Evolutionary conservation across 2,113 vertebrate species (phyloP).

Genomic region (Eclectus roratus): DNA sequence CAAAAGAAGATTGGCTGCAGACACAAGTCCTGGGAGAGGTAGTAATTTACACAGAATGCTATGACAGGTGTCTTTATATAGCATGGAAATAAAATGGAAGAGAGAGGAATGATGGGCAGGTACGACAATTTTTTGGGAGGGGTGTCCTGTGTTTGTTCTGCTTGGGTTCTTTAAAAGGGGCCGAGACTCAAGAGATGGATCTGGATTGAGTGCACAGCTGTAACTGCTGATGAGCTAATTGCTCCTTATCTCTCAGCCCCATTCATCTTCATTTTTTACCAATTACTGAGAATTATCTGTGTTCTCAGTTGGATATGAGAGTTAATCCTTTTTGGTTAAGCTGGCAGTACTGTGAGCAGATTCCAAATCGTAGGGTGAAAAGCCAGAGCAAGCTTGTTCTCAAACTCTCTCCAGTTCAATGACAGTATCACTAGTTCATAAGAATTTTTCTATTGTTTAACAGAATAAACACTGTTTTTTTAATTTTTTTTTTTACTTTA

Average conservation of each 20-base stretch:
- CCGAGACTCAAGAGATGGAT: slow-evolving; percentile 94
- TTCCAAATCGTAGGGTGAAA: slow-evolving; percentile 92
- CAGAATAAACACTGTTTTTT: slow-evolving; percentile 46
- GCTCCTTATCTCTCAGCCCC: slow-evolving; percentile 99
- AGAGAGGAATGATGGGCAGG: slow-evolving; percentile 83
- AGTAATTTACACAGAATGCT: slow-evolving; percentile 76
- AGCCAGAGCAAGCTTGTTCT: slow-evolving; percentile 85
- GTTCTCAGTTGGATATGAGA: slow-evolving; percentile 99
- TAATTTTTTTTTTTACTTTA: background rate
- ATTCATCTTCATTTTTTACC: slow-evolving; percentile 99
- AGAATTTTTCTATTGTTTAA: slow-evolving; percentile 72
- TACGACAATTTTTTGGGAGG: slow-evolving; percentile 75
- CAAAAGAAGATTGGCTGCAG: slow-evolving; percentile 78
- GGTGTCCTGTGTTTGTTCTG: slow-evolving; percentile 88
- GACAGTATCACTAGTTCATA: slow-evolving; percentile 77
- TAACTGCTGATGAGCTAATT: slow-evolving; percentile 99
- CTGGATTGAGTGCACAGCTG: slow-evolving; percentile 99
- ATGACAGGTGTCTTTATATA: slow-evolving; percentile 88
- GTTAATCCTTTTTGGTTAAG: slow-evolving; percentile 99
- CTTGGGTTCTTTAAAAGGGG: slow-evolving; percentile 88
- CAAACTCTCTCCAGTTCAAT: slow-evolving; percentile 84
- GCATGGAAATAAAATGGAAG: slow-evolving; percentile 77
- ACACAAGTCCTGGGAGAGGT: slow-evolving; percentile 75
- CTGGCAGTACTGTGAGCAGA: slow-evolving; percentile 98
- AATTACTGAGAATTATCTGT: slow-evolving; percentile 99